Conservation (phyloP, 2,797 vertebrate genomes). For the Muscicapa striata region DNA sequence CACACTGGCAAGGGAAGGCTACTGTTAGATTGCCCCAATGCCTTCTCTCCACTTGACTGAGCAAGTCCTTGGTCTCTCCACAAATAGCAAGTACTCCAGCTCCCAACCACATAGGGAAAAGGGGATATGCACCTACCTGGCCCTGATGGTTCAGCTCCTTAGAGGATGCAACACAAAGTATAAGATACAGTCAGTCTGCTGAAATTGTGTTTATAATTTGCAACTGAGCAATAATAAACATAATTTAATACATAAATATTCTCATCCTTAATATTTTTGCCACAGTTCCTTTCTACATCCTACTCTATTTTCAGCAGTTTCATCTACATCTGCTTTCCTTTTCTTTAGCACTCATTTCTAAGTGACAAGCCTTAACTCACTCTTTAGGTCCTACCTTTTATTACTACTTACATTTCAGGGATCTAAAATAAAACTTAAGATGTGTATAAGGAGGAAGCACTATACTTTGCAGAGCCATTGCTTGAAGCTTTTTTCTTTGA, state of each 20-base stretch:
- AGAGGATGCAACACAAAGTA: neutral
- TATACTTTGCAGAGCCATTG: neutral
- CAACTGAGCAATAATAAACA: neutral
- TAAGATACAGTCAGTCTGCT: neutral
- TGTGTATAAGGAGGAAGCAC: neutral
- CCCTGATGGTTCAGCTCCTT: neutral
- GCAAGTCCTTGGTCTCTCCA: neutral
- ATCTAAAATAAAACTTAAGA: neutral
- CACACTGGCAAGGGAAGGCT: neutral
- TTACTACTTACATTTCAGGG: neutral
- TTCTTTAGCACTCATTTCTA: neutral
- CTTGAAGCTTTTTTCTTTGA: neutral
- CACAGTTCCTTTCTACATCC: neutral
- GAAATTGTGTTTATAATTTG: neutral
- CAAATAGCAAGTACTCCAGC: neutral
- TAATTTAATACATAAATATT: neutral
- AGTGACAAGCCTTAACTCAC: neutral
- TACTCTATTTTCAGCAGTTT: neutral
- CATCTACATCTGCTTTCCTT: neutral
- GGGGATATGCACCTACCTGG: neutral
- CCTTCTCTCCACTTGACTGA: neutral
- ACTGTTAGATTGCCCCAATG: neutral
- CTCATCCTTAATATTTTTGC: neutral
- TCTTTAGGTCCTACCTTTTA: neutral
- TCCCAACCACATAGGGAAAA: neutral